Conservation (phyloP, 2,888 invertebrate genomes). For the Nymphalis c-album region DNA sequence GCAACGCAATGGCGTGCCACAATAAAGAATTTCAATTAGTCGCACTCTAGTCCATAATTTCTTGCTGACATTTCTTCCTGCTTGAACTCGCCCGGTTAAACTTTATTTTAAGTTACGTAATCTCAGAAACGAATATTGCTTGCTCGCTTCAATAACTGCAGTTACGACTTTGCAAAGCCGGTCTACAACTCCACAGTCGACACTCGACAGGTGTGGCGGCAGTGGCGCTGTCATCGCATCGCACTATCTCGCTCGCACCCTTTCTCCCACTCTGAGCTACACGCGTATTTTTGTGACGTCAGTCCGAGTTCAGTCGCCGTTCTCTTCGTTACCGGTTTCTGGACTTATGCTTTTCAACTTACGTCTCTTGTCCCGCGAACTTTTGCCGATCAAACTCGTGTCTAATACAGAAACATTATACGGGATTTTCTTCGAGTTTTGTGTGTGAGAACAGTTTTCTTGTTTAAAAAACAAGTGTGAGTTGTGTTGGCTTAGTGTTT, state of each 20-base stretch:
- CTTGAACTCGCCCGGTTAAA: constrained; percentile 45
- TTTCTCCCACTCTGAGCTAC: constrained; percentile 38
- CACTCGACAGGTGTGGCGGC: constrained; percentile 61
- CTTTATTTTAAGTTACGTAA: constrained; percentile 47
- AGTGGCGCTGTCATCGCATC: constrained; percentile 53
- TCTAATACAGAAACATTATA: constrained; percentile 36
- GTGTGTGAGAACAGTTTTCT: constrained; percentile 45
- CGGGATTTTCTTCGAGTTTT: constrained; percentile 30
- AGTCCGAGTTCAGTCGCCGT: constrained; percentile 65
- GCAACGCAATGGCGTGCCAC: constrained; percentile 3
- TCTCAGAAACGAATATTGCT: constrained; percentile 43
- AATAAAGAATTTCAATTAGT: constrained; percentile 48
- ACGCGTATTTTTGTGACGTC: constrained; percentile 49
- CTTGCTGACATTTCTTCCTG: constrained; percentile 52
- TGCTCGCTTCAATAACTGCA: constrained; percentile 22
- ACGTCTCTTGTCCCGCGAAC: constrained; percentile 61
- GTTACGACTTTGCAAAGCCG: constrained; percentile 6
- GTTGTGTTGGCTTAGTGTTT: constrained; percentile 59
- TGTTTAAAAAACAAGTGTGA: constrained; percentile 31
- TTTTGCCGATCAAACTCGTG: constrained; percentile 56
- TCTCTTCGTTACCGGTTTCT: constrained; percentile 48
- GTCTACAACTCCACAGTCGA: constrained; percentile 35
- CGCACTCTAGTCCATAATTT: constrained; percentile 46
- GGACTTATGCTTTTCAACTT: constrained; percentile 32
- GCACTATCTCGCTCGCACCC: constrained; percentile 40